Conservation (phyloP, 2,888 invertebrate genomes). For the Cataglyphis rosenhaueri region DNA sequence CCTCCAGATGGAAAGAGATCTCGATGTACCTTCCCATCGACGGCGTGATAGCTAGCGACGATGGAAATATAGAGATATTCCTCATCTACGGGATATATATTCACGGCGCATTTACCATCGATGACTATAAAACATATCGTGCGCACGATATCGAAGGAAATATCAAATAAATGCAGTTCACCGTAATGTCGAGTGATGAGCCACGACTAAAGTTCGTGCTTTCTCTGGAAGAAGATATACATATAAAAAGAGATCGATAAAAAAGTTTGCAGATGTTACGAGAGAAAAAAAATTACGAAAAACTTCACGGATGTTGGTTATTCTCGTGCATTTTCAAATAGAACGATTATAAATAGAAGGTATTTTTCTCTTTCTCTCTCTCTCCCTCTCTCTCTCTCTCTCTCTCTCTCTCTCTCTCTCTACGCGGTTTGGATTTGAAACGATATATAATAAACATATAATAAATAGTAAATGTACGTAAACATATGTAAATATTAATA, state of each 20-base stretch:
- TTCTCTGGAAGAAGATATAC: background rate
- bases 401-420: background rate
- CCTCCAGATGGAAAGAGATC: constrained; percentile 66
- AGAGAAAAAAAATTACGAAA: background rate
- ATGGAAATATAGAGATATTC: constrained; percentile 42
- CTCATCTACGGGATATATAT: constrained; percentile 20
- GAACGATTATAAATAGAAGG: background rate
- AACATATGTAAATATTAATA: too few species aligned
- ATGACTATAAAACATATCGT: constrained; percentile 34
- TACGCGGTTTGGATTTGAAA: background rate
- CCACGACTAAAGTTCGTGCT: background rate
- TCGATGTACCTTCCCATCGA: constrained; percentile 8
- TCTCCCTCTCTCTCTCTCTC: background rate
- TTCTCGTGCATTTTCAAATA: background rate
- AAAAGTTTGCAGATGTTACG: background rate
- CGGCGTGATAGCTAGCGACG: constrained; percentile 33
- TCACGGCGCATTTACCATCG: constrained; percentile 4
- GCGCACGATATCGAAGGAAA: constrained; percentile 17
- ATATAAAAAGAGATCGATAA: background rate
- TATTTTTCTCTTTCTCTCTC: too few species aligned
- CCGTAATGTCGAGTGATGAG: background rate
- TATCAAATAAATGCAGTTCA: background rate
- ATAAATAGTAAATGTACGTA: too few species aligned
- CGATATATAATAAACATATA: too few species aligned
- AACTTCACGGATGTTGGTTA: background rate